Percentiles rank a stretch among this genome's conserved stretches.
phyloP scores from a whole-genome alignment of 1,140 invertebrate genomes.

The Bombus confusus region DNA sequence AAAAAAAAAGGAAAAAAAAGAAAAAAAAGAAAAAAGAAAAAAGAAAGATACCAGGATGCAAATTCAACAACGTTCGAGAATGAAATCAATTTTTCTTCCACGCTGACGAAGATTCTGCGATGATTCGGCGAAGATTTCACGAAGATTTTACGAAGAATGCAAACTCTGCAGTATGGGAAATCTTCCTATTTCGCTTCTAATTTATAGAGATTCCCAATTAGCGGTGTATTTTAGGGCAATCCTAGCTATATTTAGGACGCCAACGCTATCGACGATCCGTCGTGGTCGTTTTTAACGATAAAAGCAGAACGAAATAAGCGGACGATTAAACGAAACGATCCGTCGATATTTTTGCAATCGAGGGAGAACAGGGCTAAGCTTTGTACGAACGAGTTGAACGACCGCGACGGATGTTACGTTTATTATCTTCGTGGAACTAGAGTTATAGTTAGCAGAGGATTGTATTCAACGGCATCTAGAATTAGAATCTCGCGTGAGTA shows the following conservation, averaged over 20 bases:
- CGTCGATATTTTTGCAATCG: not conserved
- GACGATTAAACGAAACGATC: not conserved
- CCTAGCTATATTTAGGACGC: not conserved
- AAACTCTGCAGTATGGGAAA: not conserved
- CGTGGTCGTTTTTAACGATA: not conserved
- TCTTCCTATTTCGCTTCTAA: not conserved
- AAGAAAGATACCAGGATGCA: not conserved
- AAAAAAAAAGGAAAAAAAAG: rapidly evolving
- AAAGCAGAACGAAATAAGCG: not conserved
- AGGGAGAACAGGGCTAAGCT: not conserved
- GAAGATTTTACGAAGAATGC: not conserved
- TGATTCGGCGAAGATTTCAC: not conserved
- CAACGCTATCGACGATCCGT: not conserved
- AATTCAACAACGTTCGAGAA: not conserved
- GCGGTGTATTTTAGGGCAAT: constrained; percentile 1
- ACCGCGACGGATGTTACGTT: constrained; percentile 37
- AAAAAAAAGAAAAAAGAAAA: too few species aligned
- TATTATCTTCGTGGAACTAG: constrained; percentile 47
- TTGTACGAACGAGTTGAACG: constrained; percentile 27
- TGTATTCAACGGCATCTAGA: constrained; percentile 34
- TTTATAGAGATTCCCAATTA: not conserved
- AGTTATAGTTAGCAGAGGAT: constrained; percentile 25
- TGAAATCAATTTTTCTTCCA: constrained; percentile 37
- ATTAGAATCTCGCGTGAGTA: constrained; percentile 15
- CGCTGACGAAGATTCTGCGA: not conserved